A percentile compares a stretch with the other conserved stretches of the same genome.
Conservation (phyloP, 1,140 invertebrate genomes). For the Drosophila arizonae region DNA sequence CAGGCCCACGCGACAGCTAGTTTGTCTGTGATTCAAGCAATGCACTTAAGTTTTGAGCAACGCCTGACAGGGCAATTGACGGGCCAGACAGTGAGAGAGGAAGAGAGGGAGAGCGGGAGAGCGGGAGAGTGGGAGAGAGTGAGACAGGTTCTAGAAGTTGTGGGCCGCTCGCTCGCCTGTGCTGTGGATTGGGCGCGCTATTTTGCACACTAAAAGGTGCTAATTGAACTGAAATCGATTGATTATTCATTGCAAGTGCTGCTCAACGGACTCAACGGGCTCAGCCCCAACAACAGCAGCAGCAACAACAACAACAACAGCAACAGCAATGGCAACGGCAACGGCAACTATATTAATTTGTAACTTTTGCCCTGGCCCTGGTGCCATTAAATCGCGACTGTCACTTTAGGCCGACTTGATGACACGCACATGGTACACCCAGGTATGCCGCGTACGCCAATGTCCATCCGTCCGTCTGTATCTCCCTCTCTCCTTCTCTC, state of each 20-base stretch:
- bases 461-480: neutral
- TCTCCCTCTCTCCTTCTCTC: neutral
- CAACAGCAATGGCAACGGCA: neutral
- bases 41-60: conserved; percentile 79
- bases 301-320: too few species aligned
- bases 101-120: conserved; percentile 56
- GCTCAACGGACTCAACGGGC: conserved; percentile 20
- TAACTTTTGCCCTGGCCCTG: conserved; percentile 62
- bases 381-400: conserved; percentile 82
- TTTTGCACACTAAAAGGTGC: conserved; percentile 80
- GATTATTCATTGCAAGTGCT: conserved; percentile 69
- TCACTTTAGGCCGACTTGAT: conserved; percentile 82
- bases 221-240: conserved; percentile 80
- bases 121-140: conserved; percentile 41
- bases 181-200: conserved; percentile 57
- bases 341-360: conserved; percentile 58
- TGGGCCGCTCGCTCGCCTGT: conserved; percentile 8
- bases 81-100: conserved; percentile 42
- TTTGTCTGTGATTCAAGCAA: conserved; percentile 16
- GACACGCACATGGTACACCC: conserved; percentile 70
- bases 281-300: neutral
- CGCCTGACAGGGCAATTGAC: conserved; percentile 61
- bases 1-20: conserved; percentile 33
- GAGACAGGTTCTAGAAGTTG: conserved; percentile 36
- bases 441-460: conserved; percentile 3